Base-by-base conservation (phyloP, 2,888 invertebrate species). In the Drosophila yooni region DNA sequence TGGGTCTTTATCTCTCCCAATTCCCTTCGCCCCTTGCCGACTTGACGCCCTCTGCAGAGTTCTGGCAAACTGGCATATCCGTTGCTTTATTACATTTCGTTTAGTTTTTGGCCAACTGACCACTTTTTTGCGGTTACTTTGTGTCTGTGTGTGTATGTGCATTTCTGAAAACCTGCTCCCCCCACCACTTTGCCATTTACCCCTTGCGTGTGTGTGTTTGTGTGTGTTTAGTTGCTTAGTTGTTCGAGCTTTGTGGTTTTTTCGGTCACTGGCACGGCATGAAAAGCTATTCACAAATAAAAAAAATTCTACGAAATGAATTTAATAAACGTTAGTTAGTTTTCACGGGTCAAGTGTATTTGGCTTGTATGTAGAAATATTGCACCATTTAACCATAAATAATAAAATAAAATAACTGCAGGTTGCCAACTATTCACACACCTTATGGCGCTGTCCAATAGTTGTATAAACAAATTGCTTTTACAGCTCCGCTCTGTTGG, bases 91-190 rank as follows among this genome's bases (percentile, higher is more conserved):
- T 85, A 85, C 85, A 89, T 85, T 85, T 85, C 90, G 85, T 85
- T 85, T 85, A 85, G 90, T 88, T 85, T 83, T 89, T 87, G 90
- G 89, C 90, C 85, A 85, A 80, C 85, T 85, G 90, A 89, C 85
- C 85, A 85, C 85, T 88, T 89, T 85, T 85, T 88, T 85, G 85
- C 70, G 85, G 85, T 82, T 84, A 79, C 90, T 89, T 89, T 83
- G 83, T 78, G 62, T 72, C 59, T 74, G 71, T 70, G 57, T 57
- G 56, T 57, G 36, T 58, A n/a, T 63, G 50, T 59, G 40, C 40
- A 67, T 65, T 66, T 68, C 52, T 40, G 27, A 25, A 67, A 63
- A 52, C 21, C 3, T 4, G 34, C 27, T 13, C 21, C 25, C 43
- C 38, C 15, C 31, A 27, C 63, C 10, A 50, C 50, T 8, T 8